Evolutionary conservation across 2,797 vertebrate species (phyloP).

Genomic region (Natrix natrix): DNA sequence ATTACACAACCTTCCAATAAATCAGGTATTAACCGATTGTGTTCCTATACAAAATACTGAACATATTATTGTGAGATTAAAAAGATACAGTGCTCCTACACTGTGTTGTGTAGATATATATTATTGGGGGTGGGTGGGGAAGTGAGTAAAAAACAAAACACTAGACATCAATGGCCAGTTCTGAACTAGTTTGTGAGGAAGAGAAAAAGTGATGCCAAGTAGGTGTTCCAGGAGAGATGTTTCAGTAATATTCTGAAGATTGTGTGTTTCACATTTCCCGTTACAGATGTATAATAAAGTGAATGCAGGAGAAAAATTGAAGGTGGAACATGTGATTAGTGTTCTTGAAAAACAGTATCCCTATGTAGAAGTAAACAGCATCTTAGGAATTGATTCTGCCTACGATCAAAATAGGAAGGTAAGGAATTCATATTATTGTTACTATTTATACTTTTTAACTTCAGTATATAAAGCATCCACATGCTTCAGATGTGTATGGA

Average conservation of each 20-base stretch:
- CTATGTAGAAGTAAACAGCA: constrained; percentile 87
- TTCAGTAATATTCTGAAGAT: not conserved
- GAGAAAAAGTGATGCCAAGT: not conserved
- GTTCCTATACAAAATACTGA: not conserved
- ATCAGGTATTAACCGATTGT: not conserved
- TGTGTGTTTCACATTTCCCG: constrained; percentile 29
- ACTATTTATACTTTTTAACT: not conserved
- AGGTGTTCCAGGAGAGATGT: not conserved
- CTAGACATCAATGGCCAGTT: not conserved
- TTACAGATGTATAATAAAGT: constrained; percentile 88
- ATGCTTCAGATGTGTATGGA: not conserved
- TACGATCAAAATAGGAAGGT: constrained; percentile 95
- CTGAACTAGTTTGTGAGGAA: not conserved
- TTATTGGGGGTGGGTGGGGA: not conserved
- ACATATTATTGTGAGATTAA: not conserved
- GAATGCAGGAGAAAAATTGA: constrained; percentile 79
- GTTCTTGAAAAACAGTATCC: constrained; percentile 91
- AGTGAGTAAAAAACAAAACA: not conserved
- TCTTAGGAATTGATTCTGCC: constrained; percentile 87
- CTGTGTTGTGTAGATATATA: not conserved
- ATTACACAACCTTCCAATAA: not conserved
- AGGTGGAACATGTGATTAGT: constrained; percentile 86
- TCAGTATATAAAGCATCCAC: not conserved
- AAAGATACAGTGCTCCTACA: not conserved
- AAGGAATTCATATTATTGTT: constrained; percentile 44